phyloP scores from a whole-genome alignment of 2,888 invertebrate genomes.

The Nomada ferruginata region DNA sequence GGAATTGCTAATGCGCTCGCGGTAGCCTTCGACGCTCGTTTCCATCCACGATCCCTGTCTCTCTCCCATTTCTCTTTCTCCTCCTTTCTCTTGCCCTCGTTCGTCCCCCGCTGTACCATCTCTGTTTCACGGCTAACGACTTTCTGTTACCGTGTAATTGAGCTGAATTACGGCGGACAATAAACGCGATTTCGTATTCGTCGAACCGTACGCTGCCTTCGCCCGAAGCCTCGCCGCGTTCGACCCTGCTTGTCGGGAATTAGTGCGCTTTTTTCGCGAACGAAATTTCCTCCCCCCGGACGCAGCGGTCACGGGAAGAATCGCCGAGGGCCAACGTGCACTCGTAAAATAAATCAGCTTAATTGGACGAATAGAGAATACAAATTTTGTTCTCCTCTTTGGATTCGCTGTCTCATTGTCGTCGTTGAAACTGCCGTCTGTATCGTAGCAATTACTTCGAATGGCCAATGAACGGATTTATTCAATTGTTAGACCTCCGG shows the following conservation, averaged over 20 bases:
- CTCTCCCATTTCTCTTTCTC: not conserved
- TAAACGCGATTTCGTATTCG: conserved; percentile 40
- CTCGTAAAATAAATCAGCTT: conserved; percentile 34
- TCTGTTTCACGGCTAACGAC: conserved; percentile 41
- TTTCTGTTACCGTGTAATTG: conserved; percentile 36
- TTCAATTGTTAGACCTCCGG: not conserved
- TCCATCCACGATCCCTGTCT: conserved; percentile 7
- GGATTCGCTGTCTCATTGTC: not conserved
- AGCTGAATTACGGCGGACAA: conserved; percentile 31
- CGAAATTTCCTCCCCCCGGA: not conserved
- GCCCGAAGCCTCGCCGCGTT: not conserved
- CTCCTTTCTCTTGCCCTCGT: no score
- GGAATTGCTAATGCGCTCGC: conserved; percentile 53
- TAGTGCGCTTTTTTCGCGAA: not conserved
- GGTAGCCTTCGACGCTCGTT: not conserved
- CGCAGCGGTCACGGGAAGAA: not conserved
- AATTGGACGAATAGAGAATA: conserved; percentile 37
- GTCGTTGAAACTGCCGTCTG: not conserved
- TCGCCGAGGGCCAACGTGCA: not conserved
- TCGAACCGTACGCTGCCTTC: conserved; percentile 3
- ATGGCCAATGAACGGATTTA: conserved; percentile 23
- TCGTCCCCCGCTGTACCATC: not conserved
- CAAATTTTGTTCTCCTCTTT: conserved; percentile 6
- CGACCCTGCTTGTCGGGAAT: not conserved
- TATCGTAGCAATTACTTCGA: not conserved